Evolutionary conservation across 1,140 invertebrate species (phyloP), one percentile per base, ranked within the genome.

Genomic region (Trichonephila inaurata): DNA sequence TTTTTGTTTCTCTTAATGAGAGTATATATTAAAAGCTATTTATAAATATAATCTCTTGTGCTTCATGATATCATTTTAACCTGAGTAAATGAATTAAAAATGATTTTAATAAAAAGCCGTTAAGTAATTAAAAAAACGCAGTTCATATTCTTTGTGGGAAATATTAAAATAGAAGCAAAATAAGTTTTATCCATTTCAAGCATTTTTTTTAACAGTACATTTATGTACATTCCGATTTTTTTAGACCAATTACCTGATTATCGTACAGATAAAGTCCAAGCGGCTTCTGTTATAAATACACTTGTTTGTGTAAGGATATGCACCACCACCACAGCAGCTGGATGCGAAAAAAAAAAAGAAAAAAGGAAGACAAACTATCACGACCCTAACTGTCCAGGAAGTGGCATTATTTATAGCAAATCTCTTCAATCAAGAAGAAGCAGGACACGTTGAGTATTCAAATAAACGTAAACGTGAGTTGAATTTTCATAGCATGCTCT

Each of bases 341-440:
- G 24, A 77, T 21, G 21, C 33, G 33, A 40, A 40, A 40, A 40
- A 40, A 40, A 18, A 28, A 77, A n/a, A 33, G 19, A 62, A 28
- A 77, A 18, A 28, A 77, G 72, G 33, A 77, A 77, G 72, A 77
- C 28, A 77, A 77, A 77, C 28, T 40, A 77, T 28, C 72, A 18
- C 72, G 72, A 7, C 72, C 28, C 72, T 77, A 77, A 77, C 72
- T 77, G 51, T 60, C 82, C 82, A 51, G 82, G 82, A 83, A 83
- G 82, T 83, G 44, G 24, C 44, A 83, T 60, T 83, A 51, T 51
- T 58, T 58, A 83, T 51, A 60, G 44, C 82, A 64, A 64, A 88
- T 88, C 86, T 88, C 86, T 88, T 64, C 86, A 44, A 88, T 88
- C 86, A 88, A 62, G 66, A 24, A 62, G 28, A 64, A 58, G 14